Base-by-base conservation (phyloP, 2,113 vertebrate genomes). In the Poicephalus gulielmi region DNA sequence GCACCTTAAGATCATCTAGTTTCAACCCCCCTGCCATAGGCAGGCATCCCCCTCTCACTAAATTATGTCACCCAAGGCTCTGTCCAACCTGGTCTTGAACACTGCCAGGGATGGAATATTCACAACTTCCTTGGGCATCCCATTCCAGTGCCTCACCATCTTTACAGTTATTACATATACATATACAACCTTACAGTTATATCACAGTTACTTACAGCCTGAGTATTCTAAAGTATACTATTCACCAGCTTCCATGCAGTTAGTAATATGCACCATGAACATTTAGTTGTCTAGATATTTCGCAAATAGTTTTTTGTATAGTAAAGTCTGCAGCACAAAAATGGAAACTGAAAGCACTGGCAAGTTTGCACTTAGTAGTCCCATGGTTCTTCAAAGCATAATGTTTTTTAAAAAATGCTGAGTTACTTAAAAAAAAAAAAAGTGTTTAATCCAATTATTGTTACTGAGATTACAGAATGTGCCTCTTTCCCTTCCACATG, bases 401-500 rank as follows among this genome's bases (percentile, higher is more conserved):
- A 69, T 41, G 63, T 88, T 96, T 71, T 2, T 10, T 23, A 10
- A 12, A 53, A 95, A 95, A 86, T 55, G 33, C 23, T 75, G 63
- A 71, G n/a, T 59, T 80, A 71, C 31, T 28, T 11, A 12, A 68
- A 74, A 63, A 33, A 52, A 59, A 70, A 44, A 64, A 52, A 64
- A 27, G 16, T 47, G 50, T 86, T 94, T 93, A 93, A 95, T 74
- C 49, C 79, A 94, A 71, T 93, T 86, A 92, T 60, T 92, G 82
- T 70, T 90, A 63, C 60, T 64, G 55, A 78, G 71, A 93, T 86
- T 86, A 81, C 12, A 92, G 60, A 88, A 83, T 31, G n/a, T 81
- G 68, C 43, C 16, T 77, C 50, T 76, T 71, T 68, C 18, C 60
- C n/a, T 93, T 93, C 68, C 69, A 59, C 17, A 13, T 60, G 60